Percentiles rank a stretch among this genome's conserved stretches.
Evolutionary conservation across 2,113 vertebrate genomes (phyloP).

Genomic region (Poecilia latipinna): DNA sequence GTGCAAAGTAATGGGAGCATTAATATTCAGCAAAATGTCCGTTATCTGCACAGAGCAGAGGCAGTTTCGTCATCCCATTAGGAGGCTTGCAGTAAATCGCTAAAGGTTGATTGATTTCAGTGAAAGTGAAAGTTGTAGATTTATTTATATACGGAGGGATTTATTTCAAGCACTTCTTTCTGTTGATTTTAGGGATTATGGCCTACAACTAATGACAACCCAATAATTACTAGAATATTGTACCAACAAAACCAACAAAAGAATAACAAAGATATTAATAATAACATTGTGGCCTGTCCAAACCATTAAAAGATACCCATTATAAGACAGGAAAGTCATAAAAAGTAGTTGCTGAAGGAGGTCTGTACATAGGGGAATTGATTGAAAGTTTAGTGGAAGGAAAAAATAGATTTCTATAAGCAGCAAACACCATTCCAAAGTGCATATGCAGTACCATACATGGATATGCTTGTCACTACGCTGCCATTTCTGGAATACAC

Average conservation of each 20-base stretch:
- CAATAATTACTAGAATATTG: too few species aligned
- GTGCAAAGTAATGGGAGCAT: background rate
- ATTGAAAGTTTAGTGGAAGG: background rate
- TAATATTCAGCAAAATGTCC: background rate
- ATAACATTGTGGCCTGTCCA: background rate
- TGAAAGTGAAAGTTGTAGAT: too few species aligned
- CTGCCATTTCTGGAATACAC: background rate
- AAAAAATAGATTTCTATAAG: background rate
- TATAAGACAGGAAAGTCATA: background rate
- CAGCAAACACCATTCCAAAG: background rate
- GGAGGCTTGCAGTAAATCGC: background rate
- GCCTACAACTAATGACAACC: too few species aligned
- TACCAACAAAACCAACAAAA: background rate
- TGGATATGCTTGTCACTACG: background rate
- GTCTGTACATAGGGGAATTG: background rate
- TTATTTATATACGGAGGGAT: too few species aligned
- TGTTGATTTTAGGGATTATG: too few species aligned
- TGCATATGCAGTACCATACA: background rate
- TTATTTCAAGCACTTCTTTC: too few species aligned
- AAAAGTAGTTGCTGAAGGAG: background rate
- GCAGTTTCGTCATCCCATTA: too few species aligned
- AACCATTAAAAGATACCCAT: background rate
- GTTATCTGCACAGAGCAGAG: background rate
- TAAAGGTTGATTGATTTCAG: background rate
- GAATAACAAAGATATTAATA: background rate